Base-by-base conservation (phyloP, 2,113 vertebrate genomes). In the Bubo scandiacus region DNA sequence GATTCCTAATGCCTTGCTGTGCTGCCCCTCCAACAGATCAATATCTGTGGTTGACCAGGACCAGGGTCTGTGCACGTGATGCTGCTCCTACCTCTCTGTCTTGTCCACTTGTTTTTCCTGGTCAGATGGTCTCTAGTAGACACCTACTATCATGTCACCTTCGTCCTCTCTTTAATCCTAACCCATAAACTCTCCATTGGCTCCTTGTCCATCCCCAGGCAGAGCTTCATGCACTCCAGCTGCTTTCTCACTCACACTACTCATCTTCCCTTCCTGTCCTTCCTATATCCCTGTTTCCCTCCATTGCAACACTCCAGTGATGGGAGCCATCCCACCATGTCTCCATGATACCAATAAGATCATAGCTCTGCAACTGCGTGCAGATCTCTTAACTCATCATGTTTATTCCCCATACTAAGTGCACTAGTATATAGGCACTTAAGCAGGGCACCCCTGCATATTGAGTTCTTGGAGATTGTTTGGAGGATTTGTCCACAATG, bases 21-120 rank as follows among this genome's bases (percentile, higher is more conserved):
- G 3, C 55, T 80, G 15, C 16, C 15, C 3, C 12, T 57, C 29
- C 27, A 70, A 20, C 20, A 70, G n/a, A 14, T 42, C 40, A 42
- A 42, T 13, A 42, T 59, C 34, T 2, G 23, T 40, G 2, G 17
- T 59, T 55, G 5, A 49, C 38, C 8, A 38, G 43, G 10, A 59
- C 23, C 6, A 67, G 26, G 29, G 8, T 1, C 26, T 72, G 7
- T 1, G 2, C 77, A 78, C 2, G 1, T 72, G 42, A 38, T 0
- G 1, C 30, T 81, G 4, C 6, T 68, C n/a, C 6, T 25, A 13
- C 12, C 22, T 58, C 19, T 52, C 49, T 91, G 12, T 16, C 19
- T 62, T 20, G 72, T 62, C 25, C 5, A 47, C 42, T 58, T 57
- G 11, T 14, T 91, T 63, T 70, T 79, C 14, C 43, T 70, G 38